A percentile compares a stretch with the other conserved stretches of the same genome.
Conservation (phyloP, 2,797 vertebrate genomes). For the Cetoscarus ocellatus region DNA sequence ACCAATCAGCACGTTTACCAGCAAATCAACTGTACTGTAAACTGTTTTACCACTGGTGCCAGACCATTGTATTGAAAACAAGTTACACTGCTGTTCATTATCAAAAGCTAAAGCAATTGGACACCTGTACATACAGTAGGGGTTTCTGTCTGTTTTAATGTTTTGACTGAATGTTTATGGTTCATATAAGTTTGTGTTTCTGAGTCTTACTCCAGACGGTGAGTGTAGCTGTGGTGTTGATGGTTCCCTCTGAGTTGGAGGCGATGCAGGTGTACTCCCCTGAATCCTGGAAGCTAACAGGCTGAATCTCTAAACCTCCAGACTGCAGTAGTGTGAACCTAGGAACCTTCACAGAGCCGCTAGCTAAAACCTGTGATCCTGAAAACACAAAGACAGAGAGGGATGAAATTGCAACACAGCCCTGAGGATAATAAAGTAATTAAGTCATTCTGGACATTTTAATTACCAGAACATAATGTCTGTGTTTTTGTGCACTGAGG, state of each 20-base stretch:
- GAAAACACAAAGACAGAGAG: constrained; percentile 28
- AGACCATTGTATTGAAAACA: constrained; percentile 53
- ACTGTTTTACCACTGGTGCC: constrained; percentile 40
- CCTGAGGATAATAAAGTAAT: constrained; percentile 33
- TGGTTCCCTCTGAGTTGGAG: constrained; percentile 86
- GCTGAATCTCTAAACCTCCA: constrained; percentile 90
- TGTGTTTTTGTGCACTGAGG: constrained; percentile 8
- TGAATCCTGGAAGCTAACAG: constrained; percentile 88
- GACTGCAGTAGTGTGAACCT: constrained; percentile 92
- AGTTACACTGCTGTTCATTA: constrained; percentile 39
- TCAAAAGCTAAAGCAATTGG: constrained; percentile 37
- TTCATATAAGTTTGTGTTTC: constrained; percentile 20
- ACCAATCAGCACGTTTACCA: constrained; percentile 22
- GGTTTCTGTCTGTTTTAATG: constrained; percentile 52
- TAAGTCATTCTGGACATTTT: constrained; percentile 23
- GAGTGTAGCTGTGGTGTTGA: constrained; percentile 86
- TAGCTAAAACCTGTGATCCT: constrained; percentile 91
- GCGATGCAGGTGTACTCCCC: constrained; percentile 92
- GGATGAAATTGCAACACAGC: constrained; percentile 38
- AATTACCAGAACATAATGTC: constrained; percentile 23
- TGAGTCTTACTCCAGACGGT: constrained; percentile 94
- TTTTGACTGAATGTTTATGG: constrained; percentile 52
- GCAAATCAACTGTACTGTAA: background rate
- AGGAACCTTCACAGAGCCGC: constrained; percentile 90
- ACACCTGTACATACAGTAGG: constrained; percentile 48